Evolutionary conservation across 2,888 invertebrate genomes (phyloP), one percentile per base, ranked within the genome.

Genomic region (Apamea crenata): DNA sequence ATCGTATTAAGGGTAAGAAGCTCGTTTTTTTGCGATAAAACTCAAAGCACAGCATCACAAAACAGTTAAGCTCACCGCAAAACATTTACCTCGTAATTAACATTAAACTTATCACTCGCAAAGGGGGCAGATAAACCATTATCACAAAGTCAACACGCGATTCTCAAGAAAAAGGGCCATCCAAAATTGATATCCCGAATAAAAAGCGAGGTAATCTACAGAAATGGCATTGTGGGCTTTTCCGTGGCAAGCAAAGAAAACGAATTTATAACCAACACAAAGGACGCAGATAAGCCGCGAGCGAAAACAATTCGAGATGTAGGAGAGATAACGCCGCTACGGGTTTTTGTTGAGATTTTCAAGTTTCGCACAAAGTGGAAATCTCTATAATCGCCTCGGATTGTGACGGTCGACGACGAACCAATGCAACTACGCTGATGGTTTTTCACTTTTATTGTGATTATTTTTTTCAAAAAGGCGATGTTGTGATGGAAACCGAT

Each of bases 301-400:
- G 89, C 88, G 90, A 91, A 93, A 92, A 94, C 92, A 93, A 91
- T 92, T 91, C 91, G 89, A 90, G 92, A 93, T 92, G 89, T 89
- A 82, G 86, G 70, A 68, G 78, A 90, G 92, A 92, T 92, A 91
- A 89, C 88, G 77, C 81, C 67, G 85, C 83, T 71, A 85, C 87
- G 87, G 87, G 89, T 89, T 91, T 92, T 90, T 91, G 90, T 89
- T 74, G 88, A 88, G 91, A 90, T 88, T 91, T 90, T 82, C 84
- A 84, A 85, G 85, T 86, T 90, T 82, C 78, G 81, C 85, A 86
- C 81, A 88, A 90, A 90, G 87, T 90, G 88, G 88, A 86, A 89
- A 86, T 89, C 86, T 87, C 88, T 89, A 88, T 92, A 92, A 92
- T 92, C 92, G 89, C 88, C 74, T 86, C 75, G 89, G 87, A 90